Base-by-base conservation (phyloP, 2,113 vertebrate genomes). In the Salvelinus alpinus region DNA sequence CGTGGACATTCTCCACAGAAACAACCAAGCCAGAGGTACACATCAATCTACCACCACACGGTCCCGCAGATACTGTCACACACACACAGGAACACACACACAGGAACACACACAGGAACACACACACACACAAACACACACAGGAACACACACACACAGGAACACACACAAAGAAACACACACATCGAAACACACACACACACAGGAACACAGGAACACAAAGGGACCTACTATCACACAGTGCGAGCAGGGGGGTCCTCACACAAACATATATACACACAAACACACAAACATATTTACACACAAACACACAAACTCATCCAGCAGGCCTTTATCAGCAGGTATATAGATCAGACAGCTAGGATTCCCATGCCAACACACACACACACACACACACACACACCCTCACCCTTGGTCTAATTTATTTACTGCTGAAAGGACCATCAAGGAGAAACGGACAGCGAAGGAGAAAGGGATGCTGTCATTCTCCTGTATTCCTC, bases 1-100 rank as follows among this genome's bases (percentile, higher is more conserved):
- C 91, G 92, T 85, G 94, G 94, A 93, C 93, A 80, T 94, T 96
- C 94, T 95, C 90, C 91, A 92, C 94, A 93, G 93, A 96, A 97
- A 95, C 85, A 92, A 93, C 94, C 90, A 93, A 91, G 89, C 87
- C 87, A 92, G 94, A 92, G 92, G 92, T 94, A 94, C 92, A 90
- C 94, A 97, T 98, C 96, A 95, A 97, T 98, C 96, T 96, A 92
- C 81, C 77, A 72, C 84, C 81, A 80, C 78, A 85, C 67, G 80
- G 91, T 94, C 89, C 92, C 91, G 82, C 89, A 90, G 95, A 96
- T 94, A 94, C 92, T 93, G 94, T 95, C 95, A 94, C 84, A 83
- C 80, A 70, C 70, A 57, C 70, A 47, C 75, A 22, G 69, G 51
- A 64, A 16, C 77, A 70, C 80, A 70, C 27, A 29, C 27, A 29